Percentiles rank a stretch among this genome's conserved stretches.
Conservation (phyloP, 2,888 invertebrate species). For the Andrena trimmerana region DNA sequence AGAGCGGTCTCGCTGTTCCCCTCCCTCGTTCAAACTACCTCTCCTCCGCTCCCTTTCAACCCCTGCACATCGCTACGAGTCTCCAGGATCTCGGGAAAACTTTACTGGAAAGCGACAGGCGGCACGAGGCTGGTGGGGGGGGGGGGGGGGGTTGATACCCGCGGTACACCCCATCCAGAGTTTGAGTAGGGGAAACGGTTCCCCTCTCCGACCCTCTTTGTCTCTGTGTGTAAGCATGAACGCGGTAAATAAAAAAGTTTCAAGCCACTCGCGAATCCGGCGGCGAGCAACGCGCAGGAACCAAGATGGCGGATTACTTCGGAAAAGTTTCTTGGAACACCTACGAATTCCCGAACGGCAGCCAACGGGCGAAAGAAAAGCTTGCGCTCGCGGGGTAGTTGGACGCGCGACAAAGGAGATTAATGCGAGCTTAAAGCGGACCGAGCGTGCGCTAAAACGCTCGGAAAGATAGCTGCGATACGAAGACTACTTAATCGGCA, state of each 20-base stretch:
- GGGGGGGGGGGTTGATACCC: constrained; percentile 68
- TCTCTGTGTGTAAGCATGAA: constrained; percentile 65
- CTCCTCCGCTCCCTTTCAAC: constrained; percentile 43
- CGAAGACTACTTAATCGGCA: neutral
- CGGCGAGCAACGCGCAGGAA: constrained; percentile 77
- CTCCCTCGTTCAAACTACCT: constrained; percentile 50
- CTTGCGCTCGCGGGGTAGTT: constrained; percentile 40
- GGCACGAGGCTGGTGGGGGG: constrained; percentile 58
- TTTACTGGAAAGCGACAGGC: constrained; percentile 75
- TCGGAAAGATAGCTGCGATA: neutral
- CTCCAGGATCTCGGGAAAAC: constrained; percentile 77
- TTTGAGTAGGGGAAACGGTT: constrained; percentile 67
- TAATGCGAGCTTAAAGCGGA: constrained; percentile 10
- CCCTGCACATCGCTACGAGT: constrained; percentile 57
- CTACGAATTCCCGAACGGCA: constrained; percentile 60
- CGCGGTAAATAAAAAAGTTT: constrained; percentile 78
- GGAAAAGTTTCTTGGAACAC: constrained; percentile 69
- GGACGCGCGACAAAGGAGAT: constrained; percentile 39
- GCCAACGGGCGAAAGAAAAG: constrained; percentile 40
- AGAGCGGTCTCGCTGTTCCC: constrained; percentile 69
- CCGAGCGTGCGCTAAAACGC: neutral
- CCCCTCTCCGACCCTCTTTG: constrained; percentile 55
- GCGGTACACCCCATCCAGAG: constrained; percentile 64
- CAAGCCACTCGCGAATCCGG: constrained; percentile 74
- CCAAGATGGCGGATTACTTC: constrained; percentile 80